Evolutionary conservation across 1,140 invertebrate genomes (phyloP).

Genomic region (Acromyrmex heyeri): DNA sequence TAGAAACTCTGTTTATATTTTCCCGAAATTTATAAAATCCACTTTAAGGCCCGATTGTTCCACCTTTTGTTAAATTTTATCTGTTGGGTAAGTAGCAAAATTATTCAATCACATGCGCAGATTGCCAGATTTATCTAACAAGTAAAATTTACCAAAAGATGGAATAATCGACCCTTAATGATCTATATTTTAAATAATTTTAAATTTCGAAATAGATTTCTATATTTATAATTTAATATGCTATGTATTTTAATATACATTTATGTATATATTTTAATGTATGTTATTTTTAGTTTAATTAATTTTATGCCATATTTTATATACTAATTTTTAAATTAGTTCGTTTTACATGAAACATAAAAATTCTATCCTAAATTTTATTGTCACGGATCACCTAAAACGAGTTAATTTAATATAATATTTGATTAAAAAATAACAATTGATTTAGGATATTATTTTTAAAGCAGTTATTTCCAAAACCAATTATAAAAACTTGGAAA

Average conservation of each 20-base stretch:
- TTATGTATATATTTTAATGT: background rate
- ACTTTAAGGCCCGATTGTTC: background rate
- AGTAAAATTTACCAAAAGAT: too few relatives aligned
- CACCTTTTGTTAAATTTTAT: too few relatives aligned
- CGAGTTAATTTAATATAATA: background rate
- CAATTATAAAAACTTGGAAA: background rate
- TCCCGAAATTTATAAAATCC: background rate
- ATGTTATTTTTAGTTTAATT: background rate
- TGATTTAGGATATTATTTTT: background rate
- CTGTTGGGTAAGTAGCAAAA: too few relatives aligned
- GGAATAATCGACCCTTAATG: too few relatives aligned
- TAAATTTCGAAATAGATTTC: background rate
- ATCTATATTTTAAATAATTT: background rate
- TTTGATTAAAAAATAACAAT: background rate
- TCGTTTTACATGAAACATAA: background rate
- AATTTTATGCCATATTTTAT: background rate
- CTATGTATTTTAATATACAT: background rate
- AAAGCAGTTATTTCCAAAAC: background rate
- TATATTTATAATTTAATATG: slow-evolving; percentile 2
- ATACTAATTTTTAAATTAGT: background rate
- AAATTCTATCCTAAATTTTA: background rate
- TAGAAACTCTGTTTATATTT: background rate
- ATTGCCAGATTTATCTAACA: too few relatives aligned
- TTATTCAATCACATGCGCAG: too few relatives aligned
- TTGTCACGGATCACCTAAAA: background rate